phyloP scores from a whole-genome alignment of 2,113 vertebrate species.

The Lagenorhynchus albirostris region DNA sequence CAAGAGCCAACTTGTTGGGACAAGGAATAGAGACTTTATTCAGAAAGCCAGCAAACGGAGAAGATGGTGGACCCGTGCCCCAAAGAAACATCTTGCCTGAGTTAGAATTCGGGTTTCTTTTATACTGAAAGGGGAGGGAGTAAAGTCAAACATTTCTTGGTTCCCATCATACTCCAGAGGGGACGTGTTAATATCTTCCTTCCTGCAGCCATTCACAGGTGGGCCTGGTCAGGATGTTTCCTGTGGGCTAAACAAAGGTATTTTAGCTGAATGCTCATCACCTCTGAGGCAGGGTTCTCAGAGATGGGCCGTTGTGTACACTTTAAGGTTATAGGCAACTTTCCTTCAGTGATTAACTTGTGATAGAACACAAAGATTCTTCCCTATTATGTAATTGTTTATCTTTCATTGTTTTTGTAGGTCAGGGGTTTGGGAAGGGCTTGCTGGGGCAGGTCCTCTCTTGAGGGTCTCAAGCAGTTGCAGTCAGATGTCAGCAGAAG shows the following conservation, averaged over 20 bases:
- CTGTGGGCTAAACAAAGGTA: background rate
- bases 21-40: background rate
- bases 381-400: background rate
- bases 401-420: background rate
- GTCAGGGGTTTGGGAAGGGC: background rate
- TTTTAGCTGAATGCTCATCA: background rate
- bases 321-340: background rate
- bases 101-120: background rate
- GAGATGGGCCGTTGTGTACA: background rate
- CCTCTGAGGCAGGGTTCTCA: accelerated
- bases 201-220: background rate
- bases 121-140: background rate
- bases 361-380: background rate
- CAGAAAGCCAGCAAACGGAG: background rate
- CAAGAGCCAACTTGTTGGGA: background rate
- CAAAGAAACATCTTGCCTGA: background rate
- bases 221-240: background rate
- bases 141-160: background rate
- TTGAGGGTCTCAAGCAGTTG: background rate
- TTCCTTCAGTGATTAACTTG: background rate
- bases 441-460: background rate
- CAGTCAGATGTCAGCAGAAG: background rate
- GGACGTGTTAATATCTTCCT: background rate
- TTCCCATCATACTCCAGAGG: background rate
- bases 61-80: background rate